phyloP scores from a whole-genome alignment of 2,113 vertebrate genomes.

The Ursus arctos region DNA sequence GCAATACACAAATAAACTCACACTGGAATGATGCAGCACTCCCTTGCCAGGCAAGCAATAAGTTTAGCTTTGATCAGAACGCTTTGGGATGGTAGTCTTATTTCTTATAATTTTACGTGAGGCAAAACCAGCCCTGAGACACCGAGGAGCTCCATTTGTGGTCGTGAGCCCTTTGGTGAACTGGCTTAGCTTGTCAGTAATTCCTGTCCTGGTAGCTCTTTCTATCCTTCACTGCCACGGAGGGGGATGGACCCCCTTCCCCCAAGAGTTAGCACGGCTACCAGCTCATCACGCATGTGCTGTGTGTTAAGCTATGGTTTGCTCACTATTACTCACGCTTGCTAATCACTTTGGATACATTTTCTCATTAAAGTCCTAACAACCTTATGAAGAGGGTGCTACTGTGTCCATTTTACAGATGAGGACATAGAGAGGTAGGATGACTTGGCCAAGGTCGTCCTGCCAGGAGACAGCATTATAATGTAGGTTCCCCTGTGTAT shows the following conservation, averaged over 20 bases:
- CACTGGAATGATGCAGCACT: fast-evolving
- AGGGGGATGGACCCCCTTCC: neutral
- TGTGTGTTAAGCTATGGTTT: neutral
- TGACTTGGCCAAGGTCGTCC: neutral
- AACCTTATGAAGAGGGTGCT: neutral
- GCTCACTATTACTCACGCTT: no score
- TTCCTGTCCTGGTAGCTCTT: neutral
- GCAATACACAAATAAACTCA: neutral
- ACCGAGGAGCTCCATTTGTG: neutral
- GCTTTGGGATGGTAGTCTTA: neutral
- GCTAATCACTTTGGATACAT: neutral
- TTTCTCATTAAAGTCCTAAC: neutral
- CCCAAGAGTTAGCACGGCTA: fast-evolving
- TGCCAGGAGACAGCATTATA: neutral
- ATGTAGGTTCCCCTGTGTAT: neutral
- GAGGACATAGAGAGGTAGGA: neutral
- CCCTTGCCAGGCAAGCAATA: neutral
- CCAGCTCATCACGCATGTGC: fast-evolving
- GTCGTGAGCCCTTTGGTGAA: neutral
- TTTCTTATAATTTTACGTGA: neutral
- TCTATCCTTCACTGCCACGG: neutral
- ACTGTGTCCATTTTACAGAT: neutral
- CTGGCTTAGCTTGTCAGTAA: neutral
- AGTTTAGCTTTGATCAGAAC: neutral
- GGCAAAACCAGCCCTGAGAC: neutral